phyloP scores from a whole-genome alignment of 1,140 invertebrate species.

The Chymomyza costata region DNA sequence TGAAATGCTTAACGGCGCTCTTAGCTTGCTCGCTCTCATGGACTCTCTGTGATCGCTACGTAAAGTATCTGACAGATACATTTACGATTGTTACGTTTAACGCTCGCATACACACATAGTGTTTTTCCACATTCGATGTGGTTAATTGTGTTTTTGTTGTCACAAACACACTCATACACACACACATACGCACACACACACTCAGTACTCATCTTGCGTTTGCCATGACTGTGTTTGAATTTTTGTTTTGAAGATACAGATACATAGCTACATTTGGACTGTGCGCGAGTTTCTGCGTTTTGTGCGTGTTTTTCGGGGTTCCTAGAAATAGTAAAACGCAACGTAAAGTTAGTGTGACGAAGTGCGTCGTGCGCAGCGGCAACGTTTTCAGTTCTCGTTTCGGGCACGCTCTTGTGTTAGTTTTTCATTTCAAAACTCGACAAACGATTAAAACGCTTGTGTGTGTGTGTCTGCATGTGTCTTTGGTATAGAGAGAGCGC shows the following conservation, averaged over 20 bases:
- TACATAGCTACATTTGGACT: conserved; percentile 44
- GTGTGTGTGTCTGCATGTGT: conserved; percentile 7
- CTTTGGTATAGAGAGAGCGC: no score
- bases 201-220: no score
- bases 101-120: conserved; percentile 27
- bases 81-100: conserved; percentile 23
- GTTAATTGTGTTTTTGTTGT: conserved; percentile 5
- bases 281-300: no score
- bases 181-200: conserved; percentile 4
- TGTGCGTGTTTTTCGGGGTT: conserved; percentile 40
- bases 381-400: conserved; percentile 42
- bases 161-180: conserved; percentile 21
- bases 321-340: conserved; percentile 74
- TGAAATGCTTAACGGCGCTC: background rate
- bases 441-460: no score
- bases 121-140: conserved; percentile 43
- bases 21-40: no score
- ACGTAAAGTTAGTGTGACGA: conserved; percentile 58
- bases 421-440: conserved; percentile 11
- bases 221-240: conserved; percentile 34
- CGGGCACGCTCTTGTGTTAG: conserved; percentile 6
- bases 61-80: conserved; percentile 61
- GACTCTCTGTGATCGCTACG: conserved; percentile 36
- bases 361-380: conserved; percentile 74
- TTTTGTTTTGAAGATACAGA: conserved; percentile 53